These are phyloP conservation scores for Danaus melanippus DNA, from an alignment of 1,140 invertebrate species.

Conservation along the genomic window DNA sequence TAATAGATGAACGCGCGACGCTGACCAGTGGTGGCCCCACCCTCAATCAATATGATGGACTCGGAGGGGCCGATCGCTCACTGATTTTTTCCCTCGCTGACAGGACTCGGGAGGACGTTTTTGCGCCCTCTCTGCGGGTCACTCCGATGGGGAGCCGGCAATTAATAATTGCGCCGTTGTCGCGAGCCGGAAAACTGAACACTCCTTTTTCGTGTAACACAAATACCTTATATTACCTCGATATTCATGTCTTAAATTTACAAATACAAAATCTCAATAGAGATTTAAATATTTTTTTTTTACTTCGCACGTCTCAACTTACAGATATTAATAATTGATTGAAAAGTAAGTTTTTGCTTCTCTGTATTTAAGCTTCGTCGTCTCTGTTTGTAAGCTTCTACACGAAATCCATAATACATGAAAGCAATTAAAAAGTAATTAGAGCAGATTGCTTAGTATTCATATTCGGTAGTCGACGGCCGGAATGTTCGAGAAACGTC, in stretches of 20 bases:
- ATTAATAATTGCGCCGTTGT: constrained; percentile 62
- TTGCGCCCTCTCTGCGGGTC: constrained; percentile 56
- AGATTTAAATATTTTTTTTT: too few species aligned
- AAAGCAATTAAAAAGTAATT: constrained; percentile 68
- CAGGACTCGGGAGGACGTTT: constrained; percentile 67
- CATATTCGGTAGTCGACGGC: constrained; percentile 50
- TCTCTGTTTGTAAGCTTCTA: constrained; percentile 10
- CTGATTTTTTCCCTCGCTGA: constrained; percentile 72
- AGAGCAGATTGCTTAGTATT: constrained; percentile 59
- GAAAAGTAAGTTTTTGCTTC: constrained; percentile 4
- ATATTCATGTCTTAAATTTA: neutral
- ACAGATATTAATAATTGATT: neutral
- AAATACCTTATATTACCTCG: constrained; percentile 16
- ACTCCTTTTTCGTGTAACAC: constrained; percentile 55
- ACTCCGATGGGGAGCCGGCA: constrained; percentile 47
- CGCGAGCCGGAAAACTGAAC: constrained; percentile 25
- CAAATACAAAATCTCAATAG: too few species aligned
- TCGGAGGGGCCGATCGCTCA: constrained; percentile 70
- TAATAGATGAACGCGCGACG: constrained; percentile 68
- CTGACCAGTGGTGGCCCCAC: constrained; percentile 65
- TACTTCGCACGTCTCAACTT: too few species aligned
- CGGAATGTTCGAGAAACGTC: constrained; percentile 57
- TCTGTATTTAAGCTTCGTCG: neutral
- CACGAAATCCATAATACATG: constrained; percentile 13
- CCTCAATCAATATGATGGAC: constrained; percentile 72